Base-by-base conservation (phyloP, 2,797 vertebrate genomes). In the Oreochromis mossambicus region DNA sequence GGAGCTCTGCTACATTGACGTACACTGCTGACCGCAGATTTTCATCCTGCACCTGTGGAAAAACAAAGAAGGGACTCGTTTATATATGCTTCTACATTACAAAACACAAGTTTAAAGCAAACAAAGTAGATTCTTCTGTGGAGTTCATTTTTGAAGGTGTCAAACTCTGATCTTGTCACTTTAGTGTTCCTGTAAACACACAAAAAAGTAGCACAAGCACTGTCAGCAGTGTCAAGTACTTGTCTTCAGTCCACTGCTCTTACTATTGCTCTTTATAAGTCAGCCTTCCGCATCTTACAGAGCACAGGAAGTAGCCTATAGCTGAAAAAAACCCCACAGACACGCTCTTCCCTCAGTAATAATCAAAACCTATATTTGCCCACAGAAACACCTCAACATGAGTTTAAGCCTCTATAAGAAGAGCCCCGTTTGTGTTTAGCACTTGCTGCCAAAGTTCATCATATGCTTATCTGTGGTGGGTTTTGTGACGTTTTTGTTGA, bases 1-100 rank as follows among this genome's bases (percentile, higher is more conserved):
- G 96, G 63, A 97, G 95, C 80, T 97, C 94, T 34, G 96, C 95
- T 88, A 99, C 54, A 86, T 99, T 99, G 79, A 95, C 98, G 32
- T 99, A 99, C 66, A 99, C 92, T 0, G 94, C 93, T 0, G 95
- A 90, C 3, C 79, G 83, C 7, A 87, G 79, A 43, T 12, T 91
- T 14, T 96, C 93, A 88, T 96, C 81, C 15, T 93, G 83, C 36
- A 87, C 94, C 96, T 97, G 86, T 5, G 29, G 63, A 86, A 34
- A 70, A 24, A 5, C 1, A 5, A 29, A 34, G 80, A 50, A 68
- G 14, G 75, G 61, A 66, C 48, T 46, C 11, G 56, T 19, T 2
- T 5, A 75, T 32, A 56, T n/a, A 17, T 61, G 50, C 15, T 83
- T 81, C n/a, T 24, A 10, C 14, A 34, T 43, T 36, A 43, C 63